Evolutionary conservation across 2,113 vertebrate genomes (phyloP).

Genomic region (Corydoras maculifer): DNA sequence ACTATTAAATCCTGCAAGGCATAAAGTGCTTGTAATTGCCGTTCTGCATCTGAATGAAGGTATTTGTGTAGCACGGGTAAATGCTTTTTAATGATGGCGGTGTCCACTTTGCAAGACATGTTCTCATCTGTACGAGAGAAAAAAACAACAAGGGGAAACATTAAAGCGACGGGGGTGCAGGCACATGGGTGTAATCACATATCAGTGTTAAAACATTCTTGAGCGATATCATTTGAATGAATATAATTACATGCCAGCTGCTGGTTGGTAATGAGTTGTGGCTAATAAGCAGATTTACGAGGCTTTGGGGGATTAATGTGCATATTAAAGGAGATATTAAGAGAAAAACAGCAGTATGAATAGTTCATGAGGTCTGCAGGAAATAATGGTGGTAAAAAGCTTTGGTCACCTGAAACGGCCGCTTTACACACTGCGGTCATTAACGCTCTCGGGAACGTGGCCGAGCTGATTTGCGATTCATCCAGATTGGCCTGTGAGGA

Average conservation of each 20-base stretch:
- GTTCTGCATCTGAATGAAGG: conserved; percentile 95
- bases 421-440: conserved; percentile 97
- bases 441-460: conserved; percentile 95
- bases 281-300: neutral
- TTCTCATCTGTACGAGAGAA: conserved; percentile 72
- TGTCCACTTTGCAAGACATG: conserved; percentile 87
- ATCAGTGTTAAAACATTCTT: neutral
- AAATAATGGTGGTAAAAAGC: neutral
- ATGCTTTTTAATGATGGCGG: conserved; percentile 86
- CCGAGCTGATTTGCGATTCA: conserved; percentile 91
- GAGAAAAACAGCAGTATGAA: neutral
- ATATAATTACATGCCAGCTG: neutral
- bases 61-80: conserved; percentile 97
- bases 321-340: neutral
- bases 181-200: neutral
- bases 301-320: neutral
- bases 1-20: conserved; percentile 97
- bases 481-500: conserved; percentile 83
- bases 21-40: conserved; percentile 99
- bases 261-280: neutral
- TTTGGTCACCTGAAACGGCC: neutral
- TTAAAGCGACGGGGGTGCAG: neutral
- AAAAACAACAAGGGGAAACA: neutral
- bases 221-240: neutral
- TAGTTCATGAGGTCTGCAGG: neutral